These are phyloP conservation scores for Caenorhabditis afra DNA, from an alignment of 2,888 invertebrate species.

Conservation along the genomic window DNA sequence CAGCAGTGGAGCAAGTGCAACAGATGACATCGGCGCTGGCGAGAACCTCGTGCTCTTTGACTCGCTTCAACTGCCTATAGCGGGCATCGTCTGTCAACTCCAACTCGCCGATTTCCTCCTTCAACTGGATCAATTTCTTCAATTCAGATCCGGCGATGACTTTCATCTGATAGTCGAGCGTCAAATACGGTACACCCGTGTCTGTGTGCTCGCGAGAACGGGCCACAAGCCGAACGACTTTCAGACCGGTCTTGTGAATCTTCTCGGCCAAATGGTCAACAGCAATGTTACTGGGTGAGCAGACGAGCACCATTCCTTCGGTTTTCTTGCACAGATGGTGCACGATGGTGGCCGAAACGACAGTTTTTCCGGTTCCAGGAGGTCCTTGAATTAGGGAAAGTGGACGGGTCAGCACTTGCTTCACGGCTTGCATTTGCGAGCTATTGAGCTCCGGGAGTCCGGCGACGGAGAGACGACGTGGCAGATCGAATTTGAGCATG, in stretches of 20 bases:
- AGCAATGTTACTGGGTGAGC: slow-evolving; percentile 98
- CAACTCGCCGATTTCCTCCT: slow-evolving; percentile 96
- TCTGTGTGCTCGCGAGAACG: slow-evolving; percentile 98
- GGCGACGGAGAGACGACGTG: slow-evolving; percentile 92
- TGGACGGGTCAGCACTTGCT: slow-evolving; percentile 96
- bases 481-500: slow-evolving; percentile 83
- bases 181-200: slow-evolving; percentile 95
- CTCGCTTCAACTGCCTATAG: slow-evolving; percentile 83
- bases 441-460: slow-evolving; percentile 97
- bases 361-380: slow-evolving; percentile 84
- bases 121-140: slow-evolving; percentile 57
- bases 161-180: slow-evolving; percentile 96
- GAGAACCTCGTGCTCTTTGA: slow-evolving; percentile 62
- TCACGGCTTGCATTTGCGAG: slow-evolving; percentile 97
- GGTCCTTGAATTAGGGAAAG: slow-evolving; percentile 93
- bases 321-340: slow-evolving; percentile 95
- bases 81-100: slow-evolving; percentile 95
- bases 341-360: slow-evolving; percentile 98
- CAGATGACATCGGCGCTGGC: slow-evolving; percentile 97
- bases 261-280: slow-evolving; percentile 99
- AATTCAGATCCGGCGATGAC: slow-evolving; percentile 87
- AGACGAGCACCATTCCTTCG: slow-evolving; percentile 88
- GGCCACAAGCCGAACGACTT: slow-evolving; percentile 93
- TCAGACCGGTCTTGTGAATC: slow-evolving; percentile 96
- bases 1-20: slow-evolving; percentile 98